Evolutionary conservation across 2,888 invertebrate species (phyloP), one percentile per base, ranked within the genome.

Genomic region (Scelioninae gen. 2): DNA sequence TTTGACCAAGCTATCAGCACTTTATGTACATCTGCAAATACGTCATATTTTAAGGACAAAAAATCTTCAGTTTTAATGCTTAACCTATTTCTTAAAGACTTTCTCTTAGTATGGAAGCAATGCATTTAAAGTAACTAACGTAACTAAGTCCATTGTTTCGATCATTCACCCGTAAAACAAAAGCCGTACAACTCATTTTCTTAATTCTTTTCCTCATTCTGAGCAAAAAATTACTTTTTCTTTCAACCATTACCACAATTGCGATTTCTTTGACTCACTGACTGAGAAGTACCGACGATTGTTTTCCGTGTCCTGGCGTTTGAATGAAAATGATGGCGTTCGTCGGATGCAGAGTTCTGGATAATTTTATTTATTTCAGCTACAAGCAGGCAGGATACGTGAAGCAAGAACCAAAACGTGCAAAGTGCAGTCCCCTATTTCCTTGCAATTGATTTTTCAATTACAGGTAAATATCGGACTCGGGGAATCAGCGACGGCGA

Each of bases 51-150:
- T 79, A 77, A 79, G 77, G 76, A 76, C 76, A 77, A 77, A 78
- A 79, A 80, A 82, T 78, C 79, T 76, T 77, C 77, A 78, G 78
- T 78, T 64, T 46, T 31, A 55, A 78, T 77, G 79, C 80, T 82
- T 81, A 82, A 82, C 82, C 80, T 77, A 81, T 79, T 81, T 81
- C 76, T 64, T 78, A 77, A 80, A 79, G 80, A 81, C 80, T 81
- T 82, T 81, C 78, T 78, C 78, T 76, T 61, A 69, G 52, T 70
- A 50, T 43, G 16, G 48, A 65, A 58, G 69, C 60, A 77, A 73
- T 76, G 67, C 71, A 48, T 39, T 57, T 63, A 55, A 63, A 67
- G 55, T 53, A 46, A 57, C 55, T 58, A 53, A 48, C 39, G 48
- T 61, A 76, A 61, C 76, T 55, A 65, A 63, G 33, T 76, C 80